These are phyloP conservation scores for Metopia argyrocephala DNA, from an alignment of 2,888 invertebrate genomes.

Conservation along the genomic window DNA sequence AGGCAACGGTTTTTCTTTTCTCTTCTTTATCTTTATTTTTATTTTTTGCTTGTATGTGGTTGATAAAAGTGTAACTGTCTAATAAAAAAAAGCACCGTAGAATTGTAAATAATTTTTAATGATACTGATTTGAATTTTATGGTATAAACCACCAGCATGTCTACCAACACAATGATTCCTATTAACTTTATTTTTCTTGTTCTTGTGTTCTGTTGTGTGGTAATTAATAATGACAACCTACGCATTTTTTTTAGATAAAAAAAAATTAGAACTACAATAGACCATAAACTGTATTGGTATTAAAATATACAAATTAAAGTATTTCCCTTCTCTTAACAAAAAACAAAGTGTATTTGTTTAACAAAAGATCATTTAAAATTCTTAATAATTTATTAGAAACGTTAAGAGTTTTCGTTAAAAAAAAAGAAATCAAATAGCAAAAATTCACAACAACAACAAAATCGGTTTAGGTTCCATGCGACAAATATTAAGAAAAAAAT, in stretches of 20 bases:
- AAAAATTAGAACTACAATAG: not conserved
- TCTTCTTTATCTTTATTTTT: too few species aligned
- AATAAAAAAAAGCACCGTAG: slow-evolving; percentile 4
- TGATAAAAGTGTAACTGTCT: too few species aligned
- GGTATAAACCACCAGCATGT: slow-evolving; percentile 20
- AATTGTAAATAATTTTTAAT: slow-evolving; percentile 16
- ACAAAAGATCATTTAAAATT: slow-evolving; percentile 45
- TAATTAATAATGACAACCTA: not conserved
- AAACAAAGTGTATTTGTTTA: slow-evolving; percentile 16
- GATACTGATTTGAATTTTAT: slow-evolving; percentile 13
- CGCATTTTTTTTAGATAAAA: not conserved
- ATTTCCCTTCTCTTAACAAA: slow-evolving; percentile 22
- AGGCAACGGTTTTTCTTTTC: too few species aligned
- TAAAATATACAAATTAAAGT: slow-evolving; percentile 1
- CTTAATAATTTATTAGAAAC: slow-evolving; percentile 45
- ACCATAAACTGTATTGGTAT: not conserved
- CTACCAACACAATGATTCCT: slow-evolving; percentile 5
- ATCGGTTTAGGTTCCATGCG: slow-evolving; percentile 42
- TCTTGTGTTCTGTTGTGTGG: not conserved
- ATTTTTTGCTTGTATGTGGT: too few species aligned
- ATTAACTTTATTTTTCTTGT: not conserved
- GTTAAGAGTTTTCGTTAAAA: slow-evolving; percentile 31
- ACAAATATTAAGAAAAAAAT: slow-evolving; percentile 36
- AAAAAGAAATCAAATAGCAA: slow-evolving; percentile 17
- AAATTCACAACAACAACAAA: too few species aligned